These are phyloP conservation scores for Uloborus plumipes DNA, from an alignment of 2,888 invertebrate genomes.

Conservation along the genomic window DNA sequence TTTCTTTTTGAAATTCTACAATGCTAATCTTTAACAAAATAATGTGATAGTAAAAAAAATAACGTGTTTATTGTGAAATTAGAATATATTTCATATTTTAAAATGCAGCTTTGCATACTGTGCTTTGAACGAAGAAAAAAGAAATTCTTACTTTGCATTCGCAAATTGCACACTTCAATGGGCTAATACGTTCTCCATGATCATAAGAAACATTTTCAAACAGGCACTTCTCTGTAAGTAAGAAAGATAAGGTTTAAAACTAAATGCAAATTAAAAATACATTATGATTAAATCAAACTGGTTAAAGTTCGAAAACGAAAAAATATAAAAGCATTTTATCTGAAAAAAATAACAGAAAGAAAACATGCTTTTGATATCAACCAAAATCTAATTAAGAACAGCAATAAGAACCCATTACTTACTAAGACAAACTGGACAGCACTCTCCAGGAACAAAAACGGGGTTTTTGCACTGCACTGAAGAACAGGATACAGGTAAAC, in stretches of 20 bases:
- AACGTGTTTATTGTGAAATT: no score
- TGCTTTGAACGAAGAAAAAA: background rate
- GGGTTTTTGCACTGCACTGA: slow-evolving; percentile 85
- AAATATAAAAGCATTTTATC: background rate
- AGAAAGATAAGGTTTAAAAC: background rate
- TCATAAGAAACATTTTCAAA: slow-evolving; percentile 80
- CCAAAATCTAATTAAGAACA: no score
- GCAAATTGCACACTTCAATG: slow-evolving; percentile 81
- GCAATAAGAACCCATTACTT: slow-evolving; percentile 72
- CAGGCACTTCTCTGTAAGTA: slow-evolving; percentile 79
- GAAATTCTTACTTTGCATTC: slow-evolving; percentile 75
- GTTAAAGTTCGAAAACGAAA: background rate
- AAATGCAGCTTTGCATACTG: background rate
- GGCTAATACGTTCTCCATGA: slow-evolving; percentile 80
- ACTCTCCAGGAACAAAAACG: slow-evolving; percentile 81
- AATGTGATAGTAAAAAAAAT: no score
- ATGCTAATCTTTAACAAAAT: no score
- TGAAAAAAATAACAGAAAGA: background rate
- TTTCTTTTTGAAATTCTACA: no score
- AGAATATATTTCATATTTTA: no score
- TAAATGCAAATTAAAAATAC: background rate
- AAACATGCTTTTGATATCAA: no score
- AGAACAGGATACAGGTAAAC: slow-evolving; percentile 86
- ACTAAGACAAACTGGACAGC: slow-evolving; percentile 90
- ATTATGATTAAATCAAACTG: background rate